Base-by-base conservation (phyloP, 92 coral and sea anemone genomes). In the Parazoanthus darwini region DNA sequence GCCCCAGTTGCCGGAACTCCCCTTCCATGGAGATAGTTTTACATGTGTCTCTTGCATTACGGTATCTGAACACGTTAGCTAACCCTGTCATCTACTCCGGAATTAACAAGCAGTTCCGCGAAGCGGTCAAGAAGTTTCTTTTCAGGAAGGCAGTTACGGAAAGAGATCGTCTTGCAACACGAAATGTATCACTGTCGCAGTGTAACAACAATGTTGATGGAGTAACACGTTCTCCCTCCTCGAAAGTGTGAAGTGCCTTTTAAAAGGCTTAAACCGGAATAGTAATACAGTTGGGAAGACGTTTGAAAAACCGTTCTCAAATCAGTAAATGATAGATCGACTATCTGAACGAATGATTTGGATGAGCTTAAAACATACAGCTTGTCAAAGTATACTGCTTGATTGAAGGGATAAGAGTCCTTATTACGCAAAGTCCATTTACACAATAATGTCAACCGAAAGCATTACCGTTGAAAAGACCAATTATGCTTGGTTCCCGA, bases 61-160 rank as follows among this genome's bases (percentile, higher is more conserved):
- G 99, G 9, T 92, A 91, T 78, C 86, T 89, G 36, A 96, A 96
- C 77, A 89, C 96, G 23, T 88, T 96, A 20, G 95, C 94, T 15
- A 96, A 96, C 77, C 99, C 99, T 10, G 81, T 96, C 16, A 92
- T 96, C 67, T 96, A 96, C 85, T 90, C 94, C 13, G 98, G 99
- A 2, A 95, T 96, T 14, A 96, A 96, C 92, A 86, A 81, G 75
- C 98, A 92, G 82, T 96, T 96, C 82, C 94, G 99, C 13, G 98
- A 93, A 13, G 96, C 92, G 4, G 89, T 94, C 23, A 90, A 44
- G 72, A 84, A 89, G 79, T 94, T 91, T 79, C 33, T 94, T 3
- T 46, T 56, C 16, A 84, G 79, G 51, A 84, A 48, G 39, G 10
- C 63, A 3, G 43, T 71, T 38, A 25, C 87, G 14, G 87, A 84